Base-by-base conservation (phyloP, 2,888 invertebrate species). In the Thecocarcelia acutangulata region DNA sequence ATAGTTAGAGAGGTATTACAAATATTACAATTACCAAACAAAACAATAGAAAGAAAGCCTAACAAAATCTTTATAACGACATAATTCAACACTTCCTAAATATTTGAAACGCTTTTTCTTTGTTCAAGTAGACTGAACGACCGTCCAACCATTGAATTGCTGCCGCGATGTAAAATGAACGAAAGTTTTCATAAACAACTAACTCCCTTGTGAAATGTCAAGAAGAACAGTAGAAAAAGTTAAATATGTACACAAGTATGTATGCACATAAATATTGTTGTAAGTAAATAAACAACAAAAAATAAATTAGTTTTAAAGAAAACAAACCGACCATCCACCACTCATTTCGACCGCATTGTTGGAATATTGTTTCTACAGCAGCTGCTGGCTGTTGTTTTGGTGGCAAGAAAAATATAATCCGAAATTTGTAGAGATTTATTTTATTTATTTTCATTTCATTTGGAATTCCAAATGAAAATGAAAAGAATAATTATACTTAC, bases 181-280 rank as follows among this genome's bases (percentile, higher is more conserved):
- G 44, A 68, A 73, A 72, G 48, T 50, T 33, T 48, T 42, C 15
- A 63, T 61, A 68, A 69, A 69, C 48, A n/a, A n/a, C n/a, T n/a
- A 50, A 42, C 24, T 74, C 73, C 63, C 79, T 61, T 28, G 63
- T 61, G 68, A 74, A 63, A 28, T 28, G 28, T 28, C 28, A 19
- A 15, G 42, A 58, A 54, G 21, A 37, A 66, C 13, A 40, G 15
- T 63, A 50, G 54, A 42, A 40, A 66, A 66, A 75, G n/a, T n/a
- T 58, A 28, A 58, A 66, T 74, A n/a, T 63, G 44, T 24, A 19
- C 44, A 46, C 11, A 66, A 44, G n/a, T 5, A 40, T 46, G 46
- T 17, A 8, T 48, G 19, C 11, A 15, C 17, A 46, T 2, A 4
- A 46, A 9, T 15, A n/a, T 17, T 46, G 40, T 12, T 28, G 28